These are phyloP conservation scores for Agriopis leucophaearia DNA, from an alignment of 2,888 invertebrate species.

Conservation along the genomic window DNA sequence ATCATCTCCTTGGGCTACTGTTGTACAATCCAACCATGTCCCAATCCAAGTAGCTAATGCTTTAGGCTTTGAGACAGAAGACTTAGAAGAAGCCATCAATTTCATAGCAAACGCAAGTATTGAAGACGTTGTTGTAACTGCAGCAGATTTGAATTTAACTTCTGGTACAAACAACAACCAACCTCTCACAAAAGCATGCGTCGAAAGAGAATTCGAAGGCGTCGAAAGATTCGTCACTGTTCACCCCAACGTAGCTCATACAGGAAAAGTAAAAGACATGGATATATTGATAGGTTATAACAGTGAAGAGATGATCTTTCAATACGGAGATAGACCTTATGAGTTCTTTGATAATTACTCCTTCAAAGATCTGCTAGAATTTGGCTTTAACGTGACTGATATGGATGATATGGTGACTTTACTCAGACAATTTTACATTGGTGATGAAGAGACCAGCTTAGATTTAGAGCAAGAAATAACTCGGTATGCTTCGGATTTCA, in stretches of 20 bases:
- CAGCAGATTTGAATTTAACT: constrained; percentile 15
- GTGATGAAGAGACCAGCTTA: constrained; percentile 9
- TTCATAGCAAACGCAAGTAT: constrained; percentile 38
- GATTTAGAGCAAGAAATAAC: constrained; percentile 31
- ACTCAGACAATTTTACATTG: constrained; percentile 14
- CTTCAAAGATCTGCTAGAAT: constrained; percentile 12
- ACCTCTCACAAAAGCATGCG: constrained; percentile 41
- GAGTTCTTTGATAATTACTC: constrained; percentile 32
- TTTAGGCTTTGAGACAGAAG: constrained; percentile 36
- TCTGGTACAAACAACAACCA: constrained; percentile 12
- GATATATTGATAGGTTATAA: constrained; percentile 42
- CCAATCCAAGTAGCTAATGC: constrained; percentile 38
- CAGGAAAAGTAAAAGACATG: constrained; percentile 32
- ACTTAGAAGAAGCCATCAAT: constrained; percentile 34
- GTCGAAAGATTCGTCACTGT: constrained; percentile 37
- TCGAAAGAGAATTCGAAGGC: constrained; percentile 39
- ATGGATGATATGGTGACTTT: constrained; percentile 8
- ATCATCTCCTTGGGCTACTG: constrained; percentile 31
- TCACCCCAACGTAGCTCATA: constrained; percentile 41
- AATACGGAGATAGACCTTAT: constrained; percentile 27
- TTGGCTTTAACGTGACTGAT: constrained; percentile 15
- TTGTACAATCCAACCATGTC: constrained; percentile 28
- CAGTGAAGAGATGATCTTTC: constrained; percentile 44
- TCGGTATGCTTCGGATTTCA: constrained; percentile 53
- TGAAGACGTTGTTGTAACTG: constrained; percentile 30